Evolutionary conservation across 2,797 vertebrate genomes (phyloP).

Genomic region (Melanotaenia nigrans): DNA sequence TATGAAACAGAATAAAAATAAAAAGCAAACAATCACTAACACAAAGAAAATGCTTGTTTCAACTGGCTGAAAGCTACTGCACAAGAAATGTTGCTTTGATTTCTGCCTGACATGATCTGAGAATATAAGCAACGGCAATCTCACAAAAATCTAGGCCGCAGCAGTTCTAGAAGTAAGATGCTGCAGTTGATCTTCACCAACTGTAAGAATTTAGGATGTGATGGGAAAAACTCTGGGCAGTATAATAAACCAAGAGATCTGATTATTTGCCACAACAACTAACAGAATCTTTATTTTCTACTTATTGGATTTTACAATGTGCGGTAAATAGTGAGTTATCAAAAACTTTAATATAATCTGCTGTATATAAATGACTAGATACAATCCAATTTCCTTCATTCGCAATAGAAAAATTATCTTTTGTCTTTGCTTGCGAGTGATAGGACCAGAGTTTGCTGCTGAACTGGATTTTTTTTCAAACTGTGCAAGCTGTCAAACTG

Average conservation of each 20-base stretch:
- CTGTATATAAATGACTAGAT: background rate
- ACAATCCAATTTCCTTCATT: background rate
- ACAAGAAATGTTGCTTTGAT: background rate
- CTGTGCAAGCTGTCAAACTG: background rate
- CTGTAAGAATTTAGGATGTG: background rate
- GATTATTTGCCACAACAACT: background rate
- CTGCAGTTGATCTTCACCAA: background rate
- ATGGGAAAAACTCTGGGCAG: background rate
- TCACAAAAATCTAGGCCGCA: background rate
- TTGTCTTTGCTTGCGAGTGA: too few species aligned
- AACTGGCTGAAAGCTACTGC: background rate
- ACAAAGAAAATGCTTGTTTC: conserved; percentile 1
- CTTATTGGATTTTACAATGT: background rate
- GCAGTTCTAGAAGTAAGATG: background rate
- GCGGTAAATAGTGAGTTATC: background rate
- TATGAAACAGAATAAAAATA: conserved; percentile 58
- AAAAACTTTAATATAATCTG: background rate
- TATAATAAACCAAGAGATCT: too few species aligned
- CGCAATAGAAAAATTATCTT: background rate
- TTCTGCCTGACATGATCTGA: background rate
- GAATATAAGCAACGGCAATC: background rate
- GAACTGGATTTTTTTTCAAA: background rate
- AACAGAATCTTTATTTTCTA: background rate
- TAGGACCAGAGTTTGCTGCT: too few species aligned
- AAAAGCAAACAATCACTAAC: background rate